Evolutionary conservation across 2,888 invertebrate genomes (phyloP).

Genomic region (Leucophenga maculata): DNA sequence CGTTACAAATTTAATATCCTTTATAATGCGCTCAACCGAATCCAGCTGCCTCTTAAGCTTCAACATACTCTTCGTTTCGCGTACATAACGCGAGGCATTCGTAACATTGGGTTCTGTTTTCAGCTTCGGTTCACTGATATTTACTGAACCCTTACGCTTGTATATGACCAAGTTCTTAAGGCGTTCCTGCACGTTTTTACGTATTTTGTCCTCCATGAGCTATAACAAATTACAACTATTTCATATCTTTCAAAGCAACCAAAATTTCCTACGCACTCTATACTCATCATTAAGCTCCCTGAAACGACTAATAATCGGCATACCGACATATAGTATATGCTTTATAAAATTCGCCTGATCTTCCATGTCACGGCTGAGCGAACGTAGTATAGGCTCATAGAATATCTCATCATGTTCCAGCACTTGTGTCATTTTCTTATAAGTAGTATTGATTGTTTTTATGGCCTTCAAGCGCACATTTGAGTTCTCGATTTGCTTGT

Average conservation of each 20-base stretch:
- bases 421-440: constrained; percentile 67
- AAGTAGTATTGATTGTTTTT: constrained; percentile 66
- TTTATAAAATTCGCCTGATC: constrained; percentile 69
- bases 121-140: background rate
- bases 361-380: constrained; percentile 67
- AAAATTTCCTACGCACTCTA: constrained; percentile 47
- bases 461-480: constrained; percentile 68
- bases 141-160: constrained; percentile 41
- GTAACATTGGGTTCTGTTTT: constrained; percentile 32
- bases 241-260: constrained; percentile 4
- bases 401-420: constrained; percentile 67
- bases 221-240: constrained; percentile 28
- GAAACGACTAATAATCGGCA: constrained; percentile 65
- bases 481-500: constrained; percentile 68
- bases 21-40: constrained; percentile 64
- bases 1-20: constrained; percentile 68
- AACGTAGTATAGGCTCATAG: constrained; percentile 69
- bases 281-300: constrained; percentile 61
- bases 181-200: constrained; percentile 58
- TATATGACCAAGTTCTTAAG: constrained; percentile 55
- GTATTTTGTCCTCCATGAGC: constrained; percentile 59
- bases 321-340: constrained; percentile 67
- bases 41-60: constrained; percentile 63
- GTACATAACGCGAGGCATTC: constrained; percentile 63
- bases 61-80: constrained; percentile 70